Base-by-base conservation (phyloP, 1,140 invertebrate genomes). In the Hyphantria cunea region DNA sequence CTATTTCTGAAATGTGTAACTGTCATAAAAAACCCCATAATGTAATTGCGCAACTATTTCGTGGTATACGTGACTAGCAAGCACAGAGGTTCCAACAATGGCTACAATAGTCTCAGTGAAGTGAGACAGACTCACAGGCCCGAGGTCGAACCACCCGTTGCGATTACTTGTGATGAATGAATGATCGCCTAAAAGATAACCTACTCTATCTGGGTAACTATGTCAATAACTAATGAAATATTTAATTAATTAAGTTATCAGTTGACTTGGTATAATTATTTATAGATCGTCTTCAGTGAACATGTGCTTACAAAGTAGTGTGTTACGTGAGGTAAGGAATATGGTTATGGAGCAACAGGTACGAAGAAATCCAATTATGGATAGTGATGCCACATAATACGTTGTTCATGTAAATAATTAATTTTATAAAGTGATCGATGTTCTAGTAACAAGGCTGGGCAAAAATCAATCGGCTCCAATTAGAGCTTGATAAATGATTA, bases 21-120 rank as follows among this genome's bases (percentile, higher is more conserved):
- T 25, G 44, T 54, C 64, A 60, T 64, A 72, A 80, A 80, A 74
- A 74, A n/a, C 64, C 53, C 56, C 51, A 53, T 60, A 58, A 66
- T 64, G 64, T 62, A 51, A 63, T 53, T 63, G 54, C 66, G 68
- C 50, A 64, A 33, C 31, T 15, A 31, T 67, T 58, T 62, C 44
- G 12, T 68, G 61, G 39, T 15, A 32, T 70, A 81, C 81, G 81
- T 83, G 81, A 81, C 72, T 66, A 47, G 78, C 66, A 74, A 67
- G 65, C 71, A 71, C 63, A 25, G 17, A 25, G 17, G 17, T 25
- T 25, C 5, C 17, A 47, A 25, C 13, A 33, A 3, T 15, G 42
- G 13, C 62, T 56, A 64, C 61, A 48, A 67, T 63, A 49, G 54
- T 47, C 56, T 59, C 34, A 37, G 8, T 42, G 39, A 11, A 44